Conservation (phyloP, 35 echinoderm and acorn worm genomes). For the Apostichopus parvimensis region DNA sequence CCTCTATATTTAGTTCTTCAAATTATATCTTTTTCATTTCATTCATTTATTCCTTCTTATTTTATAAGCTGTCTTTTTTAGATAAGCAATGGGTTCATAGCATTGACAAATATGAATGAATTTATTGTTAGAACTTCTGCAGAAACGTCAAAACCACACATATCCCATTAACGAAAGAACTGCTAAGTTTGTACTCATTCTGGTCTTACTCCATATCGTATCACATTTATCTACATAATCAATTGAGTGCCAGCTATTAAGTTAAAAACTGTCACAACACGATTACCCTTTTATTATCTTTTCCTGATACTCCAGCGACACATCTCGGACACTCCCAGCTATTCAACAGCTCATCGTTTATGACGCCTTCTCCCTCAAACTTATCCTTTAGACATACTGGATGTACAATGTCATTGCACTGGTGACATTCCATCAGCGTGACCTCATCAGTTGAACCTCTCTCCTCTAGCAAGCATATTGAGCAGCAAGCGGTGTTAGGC, state of each 20-base stretch:
- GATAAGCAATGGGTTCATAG: no score
- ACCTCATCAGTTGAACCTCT: slow-evolving; percentile 54
- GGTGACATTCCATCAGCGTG: slow-evolving; percentile 87
- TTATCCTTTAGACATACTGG: slow-evolving; percentile 72
- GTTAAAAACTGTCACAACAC: neutral
- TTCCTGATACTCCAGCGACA: slow-evolving; percentile 41
- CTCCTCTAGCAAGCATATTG: slow-evolving; percentile 79
- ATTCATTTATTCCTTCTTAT: no score
- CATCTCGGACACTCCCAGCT: slow-evolving; percentile 98
- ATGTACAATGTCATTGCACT: slow-evolving; percentile 85
- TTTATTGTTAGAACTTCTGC: neutral
- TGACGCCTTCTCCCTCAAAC: slow-evolving; percentile 64
- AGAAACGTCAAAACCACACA: no score
- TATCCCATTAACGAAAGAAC: no score
- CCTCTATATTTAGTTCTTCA: no score
- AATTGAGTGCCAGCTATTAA: neutral
- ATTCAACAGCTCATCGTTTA: slow-evolving; percentile 86
- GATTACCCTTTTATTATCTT: neutral
- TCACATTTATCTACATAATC: neutral
- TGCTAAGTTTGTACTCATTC: no score
- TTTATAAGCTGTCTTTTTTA: no score
- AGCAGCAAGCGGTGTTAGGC: slow-evolving; percentile 73
- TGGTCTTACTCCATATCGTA: no score
- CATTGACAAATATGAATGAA: neutral
- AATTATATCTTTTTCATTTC: no score